Conservation (phyloP, 1,140 invertebrate species). For the Theocolax elegans region DNA sequence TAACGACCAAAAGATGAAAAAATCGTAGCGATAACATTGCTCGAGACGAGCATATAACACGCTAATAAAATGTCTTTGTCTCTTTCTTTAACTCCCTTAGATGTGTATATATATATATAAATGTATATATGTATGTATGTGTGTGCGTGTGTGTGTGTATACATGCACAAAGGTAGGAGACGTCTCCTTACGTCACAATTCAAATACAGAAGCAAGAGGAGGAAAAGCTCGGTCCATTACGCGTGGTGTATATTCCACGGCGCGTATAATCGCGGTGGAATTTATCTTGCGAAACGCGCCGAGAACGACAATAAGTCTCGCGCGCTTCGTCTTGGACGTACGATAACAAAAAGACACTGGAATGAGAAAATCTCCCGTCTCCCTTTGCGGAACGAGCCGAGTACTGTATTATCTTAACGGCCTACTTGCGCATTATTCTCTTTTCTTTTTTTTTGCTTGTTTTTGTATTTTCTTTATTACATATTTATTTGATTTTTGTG, state of each 20-base stretch:
- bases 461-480: neutral
- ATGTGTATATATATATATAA: no score
- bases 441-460: neutral
- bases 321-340: neutral
- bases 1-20: no score
- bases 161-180: no score
- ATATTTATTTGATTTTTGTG: no score
- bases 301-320: conserved; percentile 7
- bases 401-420: neutral
- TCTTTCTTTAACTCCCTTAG: no score
- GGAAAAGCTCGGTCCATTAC: neutral
- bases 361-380: neutral
- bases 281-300: conserved; percentile 10
- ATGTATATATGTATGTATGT: no score
- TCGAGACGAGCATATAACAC: no score
- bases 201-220: no score
- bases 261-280: neutral
- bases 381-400: neutral
- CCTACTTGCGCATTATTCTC: neutral
- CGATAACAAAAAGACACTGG: neutral
- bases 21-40: no score
- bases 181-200: no score
- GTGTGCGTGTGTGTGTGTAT: no score
- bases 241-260: neutral
- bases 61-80: no score